These are phyloP conservation scores for Oscheius sp. DNA, from an alignment of 2,888 invertebrate genomes.

Conservation along the genomic window DNA sequence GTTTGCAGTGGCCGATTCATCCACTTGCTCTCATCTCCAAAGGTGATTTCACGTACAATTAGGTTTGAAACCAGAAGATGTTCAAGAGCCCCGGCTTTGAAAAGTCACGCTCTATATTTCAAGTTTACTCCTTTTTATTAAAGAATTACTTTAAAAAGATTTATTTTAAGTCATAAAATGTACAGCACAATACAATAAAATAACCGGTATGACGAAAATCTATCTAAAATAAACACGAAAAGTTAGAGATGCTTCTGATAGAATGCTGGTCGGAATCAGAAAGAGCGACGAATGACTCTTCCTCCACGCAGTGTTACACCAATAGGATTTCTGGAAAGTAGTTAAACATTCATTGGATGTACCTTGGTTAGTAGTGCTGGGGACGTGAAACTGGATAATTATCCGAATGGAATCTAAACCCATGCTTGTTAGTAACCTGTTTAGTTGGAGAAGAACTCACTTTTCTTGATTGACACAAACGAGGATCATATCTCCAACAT, in stretches of 20 bases:
- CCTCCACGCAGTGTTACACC: conserved; percentile 23
- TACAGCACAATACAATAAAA: background rate
- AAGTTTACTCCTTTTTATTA: background rate
- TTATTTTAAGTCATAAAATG: background rate
- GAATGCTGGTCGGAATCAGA: conserved; percentile 25
- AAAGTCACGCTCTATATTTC: background rate
- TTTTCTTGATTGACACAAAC: conserved; percentile 62
- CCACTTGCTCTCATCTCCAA: conserved; percentile 14
- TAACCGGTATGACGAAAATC: conserved; percentile 6
- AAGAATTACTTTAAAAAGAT: background rate
- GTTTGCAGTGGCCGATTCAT: conserved; percentile 31
- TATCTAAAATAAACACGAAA: background rate
- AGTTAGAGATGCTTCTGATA: conserved; percentile 8
- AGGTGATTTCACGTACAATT: conserved; percentile 2
- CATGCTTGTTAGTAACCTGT: background rate
- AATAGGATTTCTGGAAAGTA: background rate
- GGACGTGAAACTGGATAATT: conserved; percentile 48
- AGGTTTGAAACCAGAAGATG: background rate
- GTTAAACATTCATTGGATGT: background rate
- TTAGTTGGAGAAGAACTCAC: conserved; percentile 39
- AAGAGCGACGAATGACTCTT: conserved; percentile 15
- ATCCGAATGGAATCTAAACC: conserved; percentile 48
- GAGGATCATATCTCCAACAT: conserved; percentile 61
- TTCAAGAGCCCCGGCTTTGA: no score
- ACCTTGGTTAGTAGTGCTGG: conserved; percentile 45